Conservation (phyloP, 1,140 invertebrate genomes). For the Apis cerana region DNA sequence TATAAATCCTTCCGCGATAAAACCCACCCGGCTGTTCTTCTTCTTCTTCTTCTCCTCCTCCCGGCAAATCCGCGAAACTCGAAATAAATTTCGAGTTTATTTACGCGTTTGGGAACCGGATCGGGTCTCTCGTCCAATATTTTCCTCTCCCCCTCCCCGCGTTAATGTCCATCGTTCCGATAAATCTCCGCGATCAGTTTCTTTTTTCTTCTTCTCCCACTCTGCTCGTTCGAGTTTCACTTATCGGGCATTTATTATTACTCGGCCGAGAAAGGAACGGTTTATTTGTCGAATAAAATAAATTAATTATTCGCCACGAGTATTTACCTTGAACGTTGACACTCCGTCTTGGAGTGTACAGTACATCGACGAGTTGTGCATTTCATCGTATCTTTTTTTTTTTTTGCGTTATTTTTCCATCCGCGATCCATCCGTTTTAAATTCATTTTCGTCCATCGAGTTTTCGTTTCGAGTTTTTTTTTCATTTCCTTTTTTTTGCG, state of each 20-base stretch:
- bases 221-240: too few relatives aligned
- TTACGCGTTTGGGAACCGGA: neutral
- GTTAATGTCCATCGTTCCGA: too few relatives aligned
- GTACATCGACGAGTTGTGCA: neutral
- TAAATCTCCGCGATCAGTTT: too few relatives aligned
- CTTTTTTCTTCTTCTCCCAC: too few relatives aligned
- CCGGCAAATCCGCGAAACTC: constrained; percentile 1
- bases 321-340: neutral
- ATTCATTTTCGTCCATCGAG: neutral
- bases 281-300: neutral
- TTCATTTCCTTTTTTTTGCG: too few relatives aligned
- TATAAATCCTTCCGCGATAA: constrained; percentile 26
- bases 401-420: neutral
- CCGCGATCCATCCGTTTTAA: too few relatives aligned
- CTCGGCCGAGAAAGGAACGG: neutral
- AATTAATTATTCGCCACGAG: neutral
- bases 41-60: too few relatives aligned
- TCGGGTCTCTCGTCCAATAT: neutral
- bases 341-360: neutral
- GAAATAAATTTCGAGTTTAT: constrained; percentile 7
- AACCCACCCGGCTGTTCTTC: neutral
- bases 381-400: neutral
- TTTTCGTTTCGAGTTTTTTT: too few relatives aligned
- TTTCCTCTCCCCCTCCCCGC: neutral
- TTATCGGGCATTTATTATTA: neutral